Conservation (phyloP, 2,797 vertebrate species). For the Manis javanica region DNA sequence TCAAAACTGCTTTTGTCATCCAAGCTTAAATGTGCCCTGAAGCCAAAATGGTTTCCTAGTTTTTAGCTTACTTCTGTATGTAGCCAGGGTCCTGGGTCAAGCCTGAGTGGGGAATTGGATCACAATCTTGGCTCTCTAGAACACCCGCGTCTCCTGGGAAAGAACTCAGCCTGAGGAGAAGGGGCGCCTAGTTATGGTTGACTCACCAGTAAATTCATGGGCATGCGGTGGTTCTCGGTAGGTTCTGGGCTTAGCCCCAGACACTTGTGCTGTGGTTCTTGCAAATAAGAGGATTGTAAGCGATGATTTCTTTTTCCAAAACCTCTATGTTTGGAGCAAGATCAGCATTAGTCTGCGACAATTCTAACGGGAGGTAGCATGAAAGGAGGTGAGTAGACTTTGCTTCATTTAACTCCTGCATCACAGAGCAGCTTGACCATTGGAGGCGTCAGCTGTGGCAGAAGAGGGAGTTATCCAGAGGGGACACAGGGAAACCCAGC, state of each 20-base stretch:
- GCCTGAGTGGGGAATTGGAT: neutral
- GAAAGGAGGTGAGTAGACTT: neutral
- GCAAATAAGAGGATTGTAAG: neutral
- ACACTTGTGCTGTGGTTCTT: neutral
- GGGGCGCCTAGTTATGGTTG: neutral
- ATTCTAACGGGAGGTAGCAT: neutral
- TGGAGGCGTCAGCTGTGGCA: neutral
- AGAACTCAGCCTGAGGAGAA: neutral
- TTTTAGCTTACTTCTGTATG: neutral
- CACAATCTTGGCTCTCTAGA: neutral
- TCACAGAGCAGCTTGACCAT: neutral
- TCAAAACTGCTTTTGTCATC: constrained; percentile 34
- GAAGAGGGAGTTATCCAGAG: neutral
- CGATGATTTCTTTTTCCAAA: neutral
- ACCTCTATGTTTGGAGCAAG: neutral
- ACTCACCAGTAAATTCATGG: neutral
- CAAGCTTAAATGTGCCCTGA: neutral
- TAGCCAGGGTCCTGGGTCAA: neutral
- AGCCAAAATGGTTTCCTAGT: neutral
- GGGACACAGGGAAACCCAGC: neutral
- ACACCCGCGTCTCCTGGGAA: neutral
- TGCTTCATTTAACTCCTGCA: neutral
- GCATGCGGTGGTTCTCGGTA: neutral
- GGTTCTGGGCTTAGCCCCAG: neutral
- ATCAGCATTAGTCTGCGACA: neutral